Conservation (phyloP, 2,797 vertebrate species). For the Galagoides demidoff region DNA sequence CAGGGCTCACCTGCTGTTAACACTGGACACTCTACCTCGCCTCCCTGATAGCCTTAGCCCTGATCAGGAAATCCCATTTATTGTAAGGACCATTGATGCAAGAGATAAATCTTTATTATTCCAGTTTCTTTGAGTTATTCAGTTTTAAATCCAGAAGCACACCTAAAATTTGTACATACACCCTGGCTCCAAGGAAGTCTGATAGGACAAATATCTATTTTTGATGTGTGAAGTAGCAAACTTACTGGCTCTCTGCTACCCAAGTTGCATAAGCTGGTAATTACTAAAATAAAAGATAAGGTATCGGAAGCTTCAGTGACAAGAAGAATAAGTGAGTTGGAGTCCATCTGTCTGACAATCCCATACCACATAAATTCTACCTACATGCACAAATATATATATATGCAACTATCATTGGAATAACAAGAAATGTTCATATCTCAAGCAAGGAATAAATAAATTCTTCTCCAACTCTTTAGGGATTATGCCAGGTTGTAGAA, state of each 20-base stretch:
- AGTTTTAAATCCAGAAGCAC: neutral
- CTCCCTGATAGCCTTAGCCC: accelerated
- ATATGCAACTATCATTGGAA: neutral
- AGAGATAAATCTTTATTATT: neutral
- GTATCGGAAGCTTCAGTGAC: neutral
- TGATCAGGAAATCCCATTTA: neutral
- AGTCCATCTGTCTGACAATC: neutral
- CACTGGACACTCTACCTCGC: neutral
- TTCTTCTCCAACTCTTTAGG: neutral
- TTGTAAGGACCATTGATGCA: accelerated
- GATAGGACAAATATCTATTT: neutral
- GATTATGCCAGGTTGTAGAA: neutral
- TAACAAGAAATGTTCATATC: neutral
- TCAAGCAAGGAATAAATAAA: neutral
- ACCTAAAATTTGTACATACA: neutral
- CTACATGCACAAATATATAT: too few species aligned
- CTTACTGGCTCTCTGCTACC: neutral
- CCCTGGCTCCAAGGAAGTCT: neutral
- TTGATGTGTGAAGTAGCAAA: neutral
- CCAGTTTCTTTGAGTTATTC: neutral
- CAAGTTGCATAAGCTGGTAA: neutral
- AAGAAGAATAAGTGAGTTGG: neutral
- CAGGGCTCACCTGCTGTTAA: neutral
- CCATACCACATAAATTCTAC: neutral
- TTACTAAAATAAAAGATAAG: neutral